Base-by-base conservation (phyloP, 2,113 vertebrate species). In the Burhinus oedicnemus region DNA sequence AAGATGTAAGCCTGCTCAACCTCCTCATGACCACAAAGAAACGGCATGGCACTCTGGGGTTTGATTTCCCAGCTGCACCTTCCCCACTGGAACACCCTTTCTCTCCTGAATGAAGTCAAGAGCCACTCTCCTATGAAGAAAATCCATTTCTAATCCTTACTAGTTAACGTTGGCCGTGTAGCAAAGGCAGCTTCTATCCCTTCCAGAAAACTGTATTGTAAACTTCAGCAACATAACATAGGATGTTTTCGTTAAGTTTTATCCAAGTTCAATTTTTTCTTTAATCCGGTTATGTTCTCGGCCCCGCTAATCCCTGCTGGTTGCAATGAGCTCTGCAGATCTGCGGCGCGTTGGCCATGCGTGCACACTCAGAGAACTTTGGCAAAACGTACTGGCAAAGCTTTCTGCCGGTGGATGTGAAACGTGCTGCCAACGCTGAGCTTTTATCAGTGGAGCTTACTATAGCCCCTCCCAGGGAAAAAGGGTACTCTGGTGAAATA, bases 311-410 rank as follows among this genome's bases (percentile, higher is more conserved):
- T 30, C 49, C 40, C 38, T 55, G 58, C n/a, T 68, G 51, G 71
- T 64, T 87, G 16, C 75, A 66, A 23, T 20, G 76, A 92, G 60
- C 23, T 81, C 79, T 26, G 42, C 42, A 55, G 64, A 5, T n/a
- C 51, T 10, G 16, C 10, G 4, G 42, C 21, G 8, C 16, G 0
- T 2, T 38, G 52, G n/a, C 42, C 92, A 45, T 2, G 45, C 0
- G 0, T 4, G 10, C 6, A 3, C 40, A 13, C 32, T n/a, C 19
- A 3, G 47, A 72, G 14, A 20, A 25, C 36, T 87, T 49, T 5
- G 42, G 42, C 45, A 70, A 76, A 82, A 78, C 0, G 1, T 12
- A 8, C 0, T 0, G 45, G 20, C 57, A 86, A 47, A 68, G 7
- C 23, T 45, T 81, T 54, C 61, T 60, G n/a, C 45, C 61, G 27